Evolutionary conservation across 2,888 invertebrate species (phyloP).

Genomic region (Macrosiphum euphorbiae): DNA sequence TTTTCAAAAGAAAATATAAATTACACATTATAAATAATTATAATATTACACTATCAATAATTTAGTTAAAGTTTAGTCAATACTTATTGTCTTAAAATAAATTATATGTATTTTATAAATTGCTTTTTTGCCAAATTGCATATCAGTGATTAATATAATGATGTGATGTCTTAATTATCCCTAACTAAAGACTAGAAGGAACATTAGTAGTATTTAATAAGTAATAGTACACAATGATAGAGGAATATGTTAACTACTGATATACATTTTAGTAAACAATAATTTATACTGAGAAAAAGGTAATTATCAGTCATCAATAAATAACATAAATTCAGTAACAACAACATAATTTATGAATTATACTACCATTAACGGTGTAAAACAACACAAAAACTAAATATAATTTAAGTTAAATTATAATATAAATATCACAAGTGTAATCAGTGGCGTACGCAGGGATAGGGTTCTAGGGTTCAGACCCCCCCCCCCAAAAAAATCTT

Average conservation of each 20-base stretch:
- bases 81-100: constrained; percentile 46
- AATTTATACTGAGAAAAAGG: neutral
- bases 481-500: no score
- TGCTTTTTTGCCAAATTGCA: neutral
- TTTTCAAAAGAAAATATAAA: neutral
- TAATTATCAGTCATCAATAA: neutral
- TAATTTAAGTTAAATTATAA: constrained; percentile 15
- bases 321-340: neutral
- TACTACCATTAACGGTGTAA: neutral
- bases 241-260: neutral
- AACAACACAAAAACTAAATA: constrained; percentile 5
- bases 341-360: neutral
- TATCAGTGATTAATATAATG: neutral
- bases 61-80: neutral
- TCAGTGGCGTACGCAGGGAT: no score
- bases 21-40: constrained; percentile 12
- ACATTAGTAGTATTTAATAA: neutral
- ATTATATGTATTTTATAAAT: constrained; percentile 15
- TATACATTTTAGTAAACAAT: neutral
- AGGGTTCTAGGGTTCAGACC: no score
- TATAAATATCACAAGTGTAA: constrained; percentile 56
- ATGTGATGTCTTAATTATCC: neutral
- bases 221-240: neutral
- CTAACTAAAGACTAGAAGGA: constrained; percentile 40
- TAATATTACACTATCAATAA: constrained; percentile 24